These are phyloP conservation scores for Phymorhynchus buccinoides DNA, from an alignment of 1,140 invertebrate genomes.

Conservation along the genomic window DNA sequence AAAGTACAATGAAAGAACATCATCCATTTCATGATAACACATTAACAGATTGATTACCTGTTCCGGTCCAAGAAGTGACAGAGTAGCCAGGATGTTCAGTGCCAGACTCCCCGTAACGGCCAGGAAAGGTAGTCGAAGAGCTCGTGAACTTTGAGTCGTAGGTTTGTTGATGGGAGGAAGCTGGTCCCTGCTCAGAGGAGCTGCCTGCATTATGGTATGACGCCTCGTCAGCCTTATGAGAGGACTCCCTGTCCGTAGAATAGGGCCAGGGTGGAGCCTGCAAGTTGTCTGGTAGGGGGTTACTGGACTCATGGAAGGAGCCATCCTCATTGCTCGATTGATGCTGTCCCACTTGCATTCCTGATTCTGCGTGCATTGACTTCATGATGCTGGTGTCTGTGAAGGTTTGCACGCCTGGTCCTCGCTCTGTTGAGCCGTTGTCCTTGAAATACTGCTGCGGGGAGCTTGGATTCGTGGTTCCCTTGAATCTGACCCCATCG, in stretches of 20 bases:
- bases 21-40: not conserved
- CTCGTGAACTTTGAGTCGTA: not conserved
- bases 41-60: no score
- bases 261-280: conserved; percentile 5
- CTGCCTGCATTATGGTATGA: not conserved
- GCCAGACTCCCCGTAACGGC: conserved; percentile 4
- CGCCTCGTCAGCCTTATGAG: not conserved
- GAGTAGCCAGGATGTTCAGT: conserved; percentile 7
- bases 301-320: not conserved
- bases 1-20: no score
- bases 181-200: not conserved
- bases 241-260: conserved; percentile 19
- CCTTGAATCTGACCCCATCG: not conserved
- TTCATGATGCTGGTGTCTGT: conserved; percentile 25
- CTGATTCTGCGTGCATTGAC: not conserved
- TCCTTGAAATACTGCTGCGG: not conserved
- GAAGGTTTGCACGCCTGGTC: not conserved
- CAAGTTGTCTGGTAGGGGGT: not conserved
- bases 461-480: not conserved
- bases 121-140: not conserved
- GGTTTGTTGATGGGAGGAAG: not conserved
- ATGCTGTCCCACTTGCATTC: not conserved
- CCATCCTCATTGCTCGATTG: not conserved
- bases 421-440: not conserved
- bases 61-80: conserved; percentile 4